A percentile compares a stretch with the other conserved stretches of the same genome.
These are phyloP conservation scores for Agrotis exclamationis DNA, from an alignment of 2,888 invertebrate species.

Conservation along the genomic window DNA sequence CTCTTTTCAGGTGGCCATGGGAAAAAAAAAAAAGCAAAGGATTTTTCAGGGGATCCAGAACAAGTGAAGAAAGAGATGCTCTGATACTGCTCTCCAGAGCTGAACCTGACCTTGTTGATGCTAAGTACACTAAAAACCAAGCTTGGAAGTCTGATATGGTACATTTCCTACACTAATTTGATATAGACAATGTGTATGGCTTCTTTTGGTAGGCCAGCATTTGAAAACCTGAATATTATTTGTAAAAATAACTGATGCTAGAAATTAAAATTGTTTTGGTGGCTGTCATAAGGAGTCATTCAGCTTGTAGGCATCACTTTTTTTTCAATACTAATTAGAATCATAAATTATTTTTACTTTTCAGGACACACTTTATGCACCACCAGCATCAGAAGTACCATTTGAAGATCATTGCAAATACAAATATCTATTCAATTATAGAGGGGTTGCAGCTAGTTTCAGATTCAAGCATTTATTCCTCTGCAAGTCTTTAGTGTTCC, in stretches of 20 bases:
- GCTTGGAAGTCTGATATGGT: constrained; percentile 98
- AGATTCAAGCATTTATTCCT: constrained; percentile 98
- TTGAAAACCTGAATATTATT: background rate
- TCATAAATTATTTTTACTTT: constrained; percentile 53
- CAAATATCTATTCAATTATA: constrained; percentile 98
- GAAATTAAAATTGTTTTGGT: background rate
- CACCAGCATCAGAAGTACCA: constrained; percentile 96
- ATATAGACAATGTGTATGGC: background rate
- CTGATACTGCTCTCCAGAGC: constrained; percentile 95
- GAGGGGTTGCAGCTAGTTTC: constrained; percentile 99
- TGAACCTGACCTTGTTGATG: constrained; percentile 95
- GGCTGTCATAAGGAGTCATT: background rate
- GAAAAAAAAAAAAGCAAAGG: constrained; percentile 93
- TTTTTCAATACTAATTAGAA: too few species aligned
- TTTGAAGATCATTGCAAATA: constrained; percentile 98
- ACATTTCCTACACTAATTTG: constrained; percentile 46
- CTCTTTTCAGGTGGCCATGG: constrained; percentile 93
- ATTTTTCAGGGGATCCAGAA: constrained; percentile 98
- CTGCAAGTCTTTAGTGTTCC: constrained; percentile 97
- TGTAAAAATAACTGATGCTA: background rate
- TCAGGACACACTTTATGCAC: constrained; percentile 96
- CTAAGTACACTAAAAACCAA: constrained; percentile 99
- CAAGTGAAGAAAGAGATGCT: constrained; percentile 97
- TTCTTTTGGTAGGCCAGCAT: background rate
- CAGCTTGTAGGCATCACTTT: too few species aligned